A percentile compares a stretch with the other conserved stretches of the same genome.
Evolutionary conservation across 2,888 invertebrate species (phyloP).

Genomic region (Xestia ashworthii): DNA sequence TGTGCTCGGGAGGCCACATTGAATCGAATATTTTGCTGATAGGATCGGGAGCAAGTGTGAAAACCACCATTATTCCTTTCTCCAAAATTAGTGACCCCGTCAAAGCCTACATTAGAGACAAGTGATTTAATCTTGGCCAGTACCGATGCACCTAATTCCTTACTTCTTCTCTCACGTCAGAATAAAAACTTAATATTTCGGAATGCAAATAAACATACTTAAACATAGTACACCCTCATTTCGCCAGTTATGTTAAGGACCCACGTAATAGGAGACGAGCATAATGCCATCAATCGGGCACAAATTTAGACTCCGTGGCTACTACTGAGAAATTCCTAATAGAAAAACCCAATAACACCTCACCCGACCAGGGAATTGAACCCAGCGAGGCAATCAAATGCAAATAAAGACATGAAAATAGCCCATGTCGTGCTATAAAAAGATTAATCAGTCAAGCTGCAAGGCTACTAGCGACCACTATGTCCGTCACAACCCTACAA

Average conservation of each 20-base stretch:
- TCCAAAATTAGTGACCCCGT: background rate
- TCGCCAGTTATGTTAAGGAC: background rate
- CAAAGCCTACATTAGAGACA: background rate
- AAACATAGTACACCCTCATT: background rate
- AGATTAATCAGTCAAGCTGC: conserved; percentile 1
- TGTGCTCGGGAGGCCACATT: background rate
- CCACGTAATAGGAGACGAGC: too few species aligned
- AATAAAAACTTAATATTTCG: background rate
- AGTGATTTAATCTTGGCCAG: background rate
- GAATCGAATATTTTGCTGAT: background rate
- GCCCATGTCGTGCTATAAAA: background rate
- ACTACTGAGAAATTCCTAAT: too few species aligned
- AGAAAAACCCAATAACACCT: too few species aligned
- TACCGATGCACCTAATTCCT: background rate
- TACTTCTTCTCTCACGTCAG: background rate
- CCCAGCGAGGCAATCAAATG: background rate
- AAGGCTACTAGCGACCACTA: background rate
- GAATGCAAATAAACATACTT: background rate
- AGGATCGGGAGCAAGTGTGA: background rate
- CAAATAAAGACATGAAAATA: conserved; percentile 2
- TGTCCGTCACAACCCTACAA: conserved; percentile 4
- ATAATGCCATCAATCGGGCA: too few species aligned
- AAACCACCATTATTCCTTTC: background rate
- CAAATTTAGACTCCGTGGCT: too few species aligned
- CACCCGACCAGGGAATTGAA: too few species aligned